Evolutionary conservation across 2,888 invertebrate species (phyloP).

Genomic region (Halocaridina rubra): DNA sequence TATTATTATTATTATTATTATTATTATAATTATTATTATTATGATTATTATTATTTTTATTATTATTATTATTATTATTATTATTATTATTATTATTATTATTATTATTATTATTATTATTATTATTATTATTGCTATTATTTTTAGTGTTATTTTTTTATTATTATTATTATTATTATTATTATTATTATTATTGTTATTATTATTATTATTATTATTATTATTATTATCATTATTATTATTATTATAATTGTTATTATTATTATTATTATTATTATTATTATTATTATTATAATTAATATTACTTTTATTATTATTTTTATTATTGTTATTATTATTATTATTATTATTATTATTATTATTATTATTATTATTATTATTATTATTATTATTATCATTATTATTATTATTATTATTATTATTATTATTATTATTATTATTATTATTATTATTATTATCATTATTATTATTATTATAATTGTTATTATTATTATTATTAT

Average conservation of each 20-base stretch:
- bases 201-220: neutral
- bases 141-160: neutral
- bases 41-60: neutral
- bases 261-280: neutral
- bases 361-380: neutral
- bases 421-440: neutral
- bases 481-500: neutral
- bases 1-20: neutral
- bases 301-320: neutral
- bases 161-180: neutral
- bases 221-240: neutral
- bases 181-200: neutral
- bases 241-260: neutral
- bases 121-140: neutral
- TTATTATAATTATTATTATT: neutral
- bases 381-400: neutral
- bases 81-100: neutral
- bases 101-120: neutral
- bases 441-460: neutral
- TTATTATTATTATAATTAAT: neutral
- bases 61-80: neutral
- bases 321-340: neutral
- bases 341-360: neutral
- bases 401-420: neutral
- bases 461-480: neutral